These are phyloP conservation scores for Crepidodera aurea DNA, from an alignment of 2,888 invertebrate species.

Conservation along the genomic window DNA sequence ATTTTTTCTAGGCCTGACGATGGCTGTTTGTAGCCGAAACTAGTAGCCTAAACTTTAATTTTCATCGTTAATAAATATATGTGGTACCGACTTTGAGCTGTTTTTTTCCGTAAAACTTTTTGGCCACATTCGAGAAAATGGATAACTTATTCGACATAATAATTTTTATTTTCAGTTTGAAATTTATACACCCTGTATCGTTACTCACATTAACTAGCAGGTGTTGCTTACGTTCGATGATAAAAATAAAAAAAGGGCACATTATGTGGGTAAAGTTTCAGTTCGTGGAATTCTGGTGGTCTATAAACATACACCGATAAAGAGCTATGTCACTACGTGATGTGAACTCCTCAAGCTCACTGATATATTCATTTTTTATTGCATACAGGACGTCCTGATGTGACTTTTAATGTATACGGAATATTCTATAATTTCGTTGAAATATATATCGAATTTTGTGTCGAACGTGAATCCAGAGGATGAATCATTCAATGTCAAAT, in stretches of 20 bases:
- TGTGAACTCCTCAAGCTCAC: slow-evolving; percentile 4
- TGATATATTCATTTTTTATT: slow-evolving; percentile 10
- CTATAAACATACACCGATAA: slow-evolving; percentile 16
- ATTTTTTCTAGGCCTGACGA: too few species aligned
- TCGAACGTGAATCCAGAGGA: too few species aligned
- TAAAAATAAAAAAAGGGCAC: slow-evolving; percentile 18
- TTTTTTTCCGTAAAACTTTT: too few species aligned
- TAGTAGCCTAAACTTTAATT: too few species aligned
- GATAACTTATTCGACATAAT: too few species aligned
- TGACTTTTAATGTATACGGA: not conserved
- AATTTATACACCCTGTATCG: not conserved
- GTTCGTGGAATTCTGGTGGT: slow-evolving; percentile 15
- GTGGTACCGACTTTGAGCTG: too few species aligned
- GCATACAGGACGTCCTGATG: slow-evolving; percentile 6
- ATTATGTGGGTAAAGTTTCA: slow-evolving; percentile 26
- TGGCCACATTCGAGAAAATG: too few species aligned
- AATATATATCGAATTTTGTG: too few species aligned
- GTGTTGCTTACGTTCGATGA: slow-evolving; percentile 15
- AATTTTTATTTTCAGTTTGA: not conserved
- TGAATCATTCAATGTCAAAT: too few species aligned
- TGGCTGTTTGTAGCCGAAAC: too few species aligned
- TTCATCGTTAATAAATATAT: too few species aligned
- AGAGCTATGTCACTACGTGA: slow-evolving; percentile 12
- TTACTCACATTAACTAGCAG: slow-evolving; percentile 11
- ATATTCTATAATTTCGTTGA: too few species aligned